Base-by-base conservation (phyloP, 2,797 vertebrate species). In the Pseudotriccus pelzelni region DNA sequence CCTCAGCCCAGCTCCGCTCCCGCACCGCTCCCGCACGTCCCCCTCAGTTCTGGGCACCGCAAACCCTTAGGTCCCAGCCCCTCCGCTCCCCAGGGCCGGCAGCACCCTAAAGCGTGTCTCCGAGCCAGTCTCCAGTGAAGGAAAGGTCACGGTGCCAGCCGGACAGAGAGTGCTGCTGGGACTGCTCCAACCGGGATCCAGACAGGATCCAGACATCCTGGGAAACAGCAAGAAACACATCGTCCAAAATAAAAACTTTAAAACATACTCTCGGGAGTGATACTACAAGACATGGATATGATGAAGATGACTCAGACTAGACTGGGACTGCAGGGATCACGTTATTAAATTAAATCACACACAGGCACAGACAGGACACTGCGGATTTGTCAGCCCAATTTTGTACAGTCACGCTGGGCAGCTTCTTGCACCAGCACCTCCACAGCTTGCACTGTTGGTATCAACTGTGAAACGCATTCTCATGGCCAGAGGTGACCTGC, bases 321-420 rank as follows among this genome's bases (percentile, higher is more conserved):
- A 16, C 7, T 4, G 5, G 56, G 18, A 8, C 64, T 32, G 55
- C 30, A 32, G 18, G 4, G 12, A n/a, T 41, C 30, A 6, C 3
- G 4, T 14, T 8, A 7, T 9, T 39, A 30, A 67, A 39, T 20
- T 7, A 36, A 49, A 44, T 23, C 39, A 43, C 43, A 20, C 30
- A 3, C 0, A 0, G 32, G 43, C 80, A 55, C 30, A 13, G n/a
- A 27, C 4, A 34, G 36, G 44, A 36, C 62, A 11, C 28, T 2
- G 12, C 10, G 46, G 14, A 9, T n/a, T 58, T 56, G 23, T 39
- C 43, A n/a, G 22, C 16, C 25, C 37, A 1, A 12, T 41, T 67
- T 69, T 66, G 19, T 10, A 50, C 52, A n/a, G 59, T 19, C 14
- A 5, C n/a, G 4, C 6, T 3, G 14, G 2, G 27, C 23, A 17